phyloP scores from a whole-genome alignment of 2,888 invertebrate genomes.

The Volucella zonaria region DNA sequence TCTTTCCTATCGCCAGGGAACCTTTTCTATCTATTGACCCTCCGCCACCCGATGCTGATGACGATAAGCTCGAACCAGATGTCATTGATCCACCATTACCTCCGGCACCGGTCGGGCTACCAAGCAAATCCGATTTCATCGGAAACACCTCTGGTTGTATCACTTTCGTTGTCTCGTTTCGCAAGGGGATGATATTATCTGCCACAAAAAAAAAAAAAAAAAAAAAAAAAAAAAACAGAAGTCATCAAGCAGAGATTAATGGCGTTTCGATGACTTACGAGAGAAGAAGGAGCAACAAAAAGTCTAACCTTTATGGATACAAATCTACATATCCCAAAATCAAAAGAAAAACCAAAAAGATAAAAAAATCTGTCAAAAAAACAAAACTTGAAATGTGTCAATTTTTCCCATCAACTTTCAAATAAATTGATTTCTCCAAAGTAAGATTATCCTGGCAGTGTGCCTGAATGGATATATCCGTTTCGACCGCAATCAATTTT shows the following conservation, averaged over 20 bases:
- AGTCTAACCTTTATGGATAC: not conserved
- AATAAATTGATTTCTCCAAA: conserved; percentile 53
- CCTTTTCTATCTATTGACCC: conserved; percentile 80
- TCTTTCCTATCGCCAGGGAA: conserved; percentile 82
- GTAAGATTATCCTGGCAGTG: conserved; percentile 38
- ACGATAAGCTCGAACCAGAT: conserved; percentile 75
- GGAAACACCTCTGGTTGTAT: conserved; percentile 81
- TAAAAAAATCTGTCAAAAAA: conserved; percentile 8
- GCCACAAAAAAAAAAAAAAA: conserved; percentile 25
- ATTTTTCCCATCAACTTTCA: conserved; percentile 51
- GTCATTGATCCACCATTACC: conserved; percentile 74
- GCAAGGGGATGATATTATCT: conserved; percentile 81
- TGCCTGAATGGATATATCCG: conserved; percentile 32
- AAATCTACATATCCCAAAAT: conserved; percentile 42
- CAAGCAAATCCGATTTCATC: conserved; percentile 81
- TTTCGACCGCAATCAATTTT: conserved; percentile 70
- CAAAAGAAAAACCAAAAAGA: conserved; percentile 1
- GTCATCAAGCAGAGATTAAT: conserved; percentile 64
- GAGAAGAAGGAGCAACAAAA: conserved; percentile 26
- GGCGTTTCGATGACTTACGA: conserved; percentile 62
- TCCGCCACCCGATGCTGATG: conserved; percentile 75
- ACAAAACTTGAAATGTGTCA: conserved; percentile 45
- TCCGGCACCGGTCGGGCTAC: conserved; percentile 74
- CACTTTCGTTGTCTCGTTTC: conserved; percentile 81
- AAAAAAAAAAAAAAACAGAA: not conserved